Percentiles rank a stretch among this genome's conserved stretches.
These are phyloP conservation scores for Pygocentrus nattereri DNA, from an alignment of 2,797 vertebrate species.

Conservation along the genomic window DNA sequence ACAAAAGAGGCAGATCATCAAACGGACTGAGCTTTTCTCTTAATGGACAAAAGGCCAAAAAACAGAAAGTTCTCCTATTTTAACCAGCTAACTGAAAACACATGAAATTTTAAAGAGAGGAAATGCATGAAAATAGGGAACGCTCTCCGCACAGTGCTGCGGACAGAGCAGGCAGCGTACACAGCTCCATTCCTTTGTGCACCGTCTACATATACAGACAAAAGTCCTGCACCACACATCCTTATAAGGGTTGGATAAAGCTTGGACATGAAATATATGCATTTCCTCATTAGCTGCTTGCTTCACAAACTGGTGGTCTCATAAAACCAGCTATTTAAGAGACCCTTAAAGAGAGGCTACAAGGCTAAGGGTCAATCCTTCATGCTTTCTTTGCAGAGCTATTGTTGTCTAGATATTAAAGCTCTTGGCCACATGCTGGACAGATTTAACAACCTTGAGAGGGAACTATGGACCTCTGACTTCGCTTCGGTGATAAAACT, in stretches of 20 bases:
- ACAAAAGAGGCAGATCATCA: conserved; percentile 45
- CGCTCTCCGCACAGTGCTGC: not conserved
- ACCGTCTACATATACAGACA: conserved; percentile 22
- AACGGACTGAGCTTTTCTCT: conserved; percentile 51
- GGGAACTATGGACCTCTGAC: conserved; percentile 15
- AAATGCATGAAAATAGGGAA: not conserved
- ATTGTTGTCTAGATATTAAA: conserved; percentile 18
- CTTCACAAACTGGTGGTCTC: conserved; percentile 68
- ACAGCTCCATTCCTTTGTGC: conserved; percentile 23
- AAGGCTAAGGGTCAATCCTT: conserved; percentile 1
- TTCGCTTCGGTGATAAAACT: not conserved
- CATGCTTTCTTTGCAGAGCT: not conserved
- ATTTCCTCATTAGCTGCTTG: conserved; percentile 70
- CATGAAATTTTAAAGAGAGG: not conserved
- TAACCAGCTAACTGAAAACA: conserved; percentile 3
- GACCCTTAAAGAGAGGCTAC: not conserved
- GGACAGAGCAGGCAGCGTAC: not conserved
- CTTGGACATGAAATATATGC: conserved; percentile 74
- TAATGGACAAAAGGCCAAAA: conserved; percentile 22
- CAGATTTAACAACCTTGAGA: conserved; percentile 1
- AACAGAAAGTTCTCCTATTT: not conserved
- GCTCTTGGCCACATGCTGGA: conserved; percentile 4
- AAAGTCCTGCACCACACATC: conserved; percentile 67
- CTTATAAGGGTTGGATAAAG: conserved; percentile 84
- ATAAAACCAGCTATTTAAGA: not conserved